Evolutionary conservation across 2,113 vertebrate genomes (phyloP).

Genomic region (Smithornis capensis): DNA sequence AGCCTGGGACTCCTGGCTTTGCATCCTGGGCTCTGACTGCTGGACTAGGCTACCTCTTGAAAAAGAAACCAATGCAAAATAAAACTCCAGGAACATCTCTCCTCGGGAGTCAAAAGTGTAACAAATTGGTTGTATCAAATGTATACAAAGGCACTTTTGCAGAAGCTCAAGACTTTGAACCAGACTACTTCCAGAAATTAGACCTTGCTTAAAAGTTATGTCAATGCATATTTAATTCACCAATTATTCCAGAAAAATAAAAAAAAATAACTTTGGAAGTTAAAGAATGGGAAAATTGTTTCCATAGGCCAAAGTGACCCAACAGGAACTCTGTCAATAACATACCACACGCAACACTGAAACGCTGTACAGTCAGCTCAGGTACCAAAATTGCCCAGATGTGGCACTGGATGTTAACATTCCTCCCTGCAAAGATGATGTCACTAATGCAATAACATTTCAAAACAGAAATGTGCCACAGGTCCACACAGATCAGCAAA

Average conservation of each 20-base stretch:
- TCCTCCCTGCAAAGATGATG: neutral
- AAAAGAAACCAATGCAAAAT: neutral
- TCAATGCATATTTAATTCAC: neutral
- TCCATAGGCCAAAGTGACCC: neutral
- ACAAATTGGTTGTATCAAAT: neutral
- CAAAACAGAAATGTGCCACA: neutral
- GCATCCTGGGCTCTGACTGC: neutral
- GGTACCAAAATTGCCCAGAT: neutral
- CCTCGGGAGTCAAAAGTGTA: neutral
- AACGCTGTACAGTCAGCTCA: neutral
- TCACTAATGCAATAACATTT: neutral
- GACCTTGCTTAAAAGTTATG: neutral
- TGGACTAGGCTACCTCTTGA: neutral
- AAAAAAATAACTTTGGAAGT: neutral
- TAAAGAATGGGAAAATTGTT: neutral
- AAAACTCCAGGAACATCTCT: neutral
- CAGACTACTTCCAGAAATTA: neutral
- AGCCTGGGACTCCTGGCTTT: neutral
- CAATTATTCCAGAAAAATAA: neutral
- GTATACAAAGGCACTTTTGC: neutral
- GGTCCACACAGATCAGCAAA: neutral
- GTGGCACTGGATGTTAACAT: neutral
- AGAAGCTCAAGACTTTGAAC: neutral
- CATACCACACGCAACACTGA: neutral
- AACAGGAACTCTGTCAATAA: neutral